Percentiles rank a stretch among this genome's conserved stretches.
Evolutionary conservation across 2,797 vertebrate genomes (phyloP).

Genomic region (Pampus argenteus): DNA sequence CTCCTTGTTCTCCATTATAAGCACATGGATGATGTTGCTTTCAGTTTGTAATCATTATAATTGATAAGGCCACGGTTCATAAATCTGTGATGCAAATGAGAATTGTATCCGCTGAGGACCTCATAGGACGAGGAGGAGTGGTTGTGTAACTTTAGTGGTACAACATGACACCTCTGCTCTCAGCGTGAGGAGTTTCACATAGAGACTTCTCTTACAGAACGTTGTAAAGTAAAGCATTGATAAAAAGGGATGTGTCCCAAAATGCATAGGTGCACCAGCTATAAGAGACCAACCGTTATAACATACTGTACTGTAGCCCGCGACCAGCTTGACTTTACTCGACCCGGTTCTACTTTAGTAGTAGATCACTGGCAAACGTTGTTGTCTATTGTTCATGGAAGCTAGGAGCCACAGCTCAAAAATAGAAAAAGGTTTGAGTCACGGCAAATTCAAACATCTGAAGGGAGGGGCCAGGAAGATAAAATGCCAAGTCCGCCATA

Average conservation of each 20-base stretch:
- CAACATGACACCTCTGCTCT: background rate
- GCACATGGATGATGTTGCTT: background rate
- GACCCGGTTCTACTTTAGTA: slow-evolving; percentile 10
- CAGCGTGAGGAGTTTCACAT: background rate
- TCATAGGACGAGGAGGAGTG: no score
- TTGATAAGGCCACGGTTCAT: background rate
- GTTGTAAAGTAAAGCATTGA: background rate
- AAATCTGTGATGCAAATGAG: slow-evolving; percentile 27
- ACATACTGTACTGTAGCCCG: background rate
- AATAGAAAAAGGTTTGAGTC: slow-evolving; percentile 62
- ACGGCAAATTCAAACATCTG: slow-evolving; percentile 66
- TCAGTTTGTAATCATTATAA: background rate
- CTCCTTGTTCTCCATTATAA: background rate
- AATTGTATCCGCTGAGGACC: slow-evolving; percentile 13
- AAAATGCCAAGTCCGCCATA: slow-evolving; percentile 63
- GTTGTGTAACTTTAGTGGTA: slow-evolving; percentile 12
- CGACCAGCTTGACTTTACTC: background rate
- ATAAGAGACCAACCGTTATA: slow-evolving; percentile 3
- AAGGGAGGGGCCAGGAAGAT: slow-evolving; percentile 51
- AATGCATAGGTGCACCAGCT: background rate
- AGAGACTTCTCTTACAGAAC: background rate
- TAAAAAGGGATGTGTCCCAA: background rate
- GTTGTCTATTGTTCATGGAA: slow-evolving; percentile 54
- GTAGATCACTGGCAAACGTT: slow-evolving; percentile 30
- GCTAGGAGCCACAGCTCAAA: slow-evolving; percentile 51